Percentiles rank a stretch among this genome's conserved stretches.
phyloP scores from a whole-genome alignment of 2,797 vertebrate species.

The Crocodylus rhombifer region DNA sequence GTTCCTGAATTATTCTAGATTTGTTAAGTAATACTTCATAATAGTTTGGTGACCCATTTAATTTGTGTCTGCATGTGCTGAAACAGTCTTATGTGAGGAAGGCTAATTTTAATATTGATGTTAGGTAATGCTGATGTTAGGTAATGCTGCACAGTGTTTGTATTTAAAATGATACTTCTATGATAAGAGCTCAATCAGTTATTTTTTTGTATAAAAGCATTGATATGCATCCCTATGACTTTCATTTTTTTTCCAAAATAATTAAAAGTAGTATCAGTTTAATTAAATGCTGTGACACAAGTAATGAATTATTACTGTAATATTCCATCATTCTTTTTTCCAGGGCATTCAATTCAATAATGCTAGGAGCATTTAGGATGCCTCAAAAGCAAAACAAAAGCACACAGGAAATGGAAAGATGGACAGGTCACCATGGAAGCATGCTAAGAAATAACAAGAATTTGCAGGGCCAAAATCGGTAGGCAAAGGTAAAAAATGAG shows the following conservation, averaged over 20 bases:
- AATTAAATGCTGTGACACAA: background rate
- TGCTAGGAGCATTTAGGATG: too few species aligned
- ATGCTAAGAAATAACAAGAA: too few species aligned
- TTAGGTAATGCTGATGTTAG: background rate
- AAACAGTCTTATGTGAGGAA: background rate
- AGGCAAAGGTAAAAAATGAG: background rate
- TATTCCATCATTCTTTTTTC: background rate
- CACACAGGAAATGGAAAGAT: background rate
- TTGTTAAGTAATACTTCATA: background rate
- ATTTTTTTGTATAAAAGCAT: background rate
- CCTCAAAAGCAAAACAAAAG: background rate
- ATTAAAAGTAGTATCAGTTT: background rate
- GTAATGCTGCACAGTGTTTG: background rate
- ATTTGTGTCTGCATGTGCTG: background rate
- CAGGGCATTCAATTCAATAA: background rate
- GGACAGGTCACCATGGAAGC: too few species aligned
- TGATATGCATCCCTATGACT: background rate
- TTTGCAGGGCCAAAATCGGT: too few species aligned
- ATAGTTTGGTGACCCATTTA: background rate
- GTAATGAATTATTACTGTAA: background rate
- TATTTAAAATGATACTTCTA: background rate
- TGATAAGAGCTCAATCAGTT: background rate
- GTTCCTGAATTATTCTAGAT: conserved; percentile 5
- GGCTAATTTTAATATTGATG: background rate
- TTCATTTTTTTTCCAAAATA: background rate